These are phyloP conservation scores for Marronus borbonicus DNA, from an alignment of 2,888 invertebrate species.

Conservation along the genomic window DNA sequence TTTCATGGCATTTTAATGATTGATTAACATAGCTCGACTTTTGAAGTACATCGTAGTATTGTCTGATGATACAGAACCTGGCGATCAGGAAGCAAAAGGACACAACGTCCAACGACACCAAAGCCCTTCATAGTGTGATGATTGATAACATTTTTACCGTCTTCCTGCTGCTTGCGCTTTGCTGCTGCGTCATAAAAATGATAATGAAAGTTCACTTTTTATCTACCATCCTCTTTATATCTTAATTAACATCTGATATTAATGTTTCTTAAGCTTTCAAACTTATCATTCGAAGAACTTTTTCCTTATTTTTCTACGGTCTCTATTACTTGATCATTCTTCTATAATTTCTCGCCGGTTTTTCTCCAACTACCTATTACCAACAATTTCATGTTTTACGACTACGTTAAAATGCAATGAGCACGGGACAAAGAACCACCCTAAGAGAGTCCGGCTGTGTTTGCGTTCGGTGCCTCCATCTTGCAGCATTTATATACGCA, in stretches of 20 bases:
- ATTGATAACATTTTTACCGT: no score
- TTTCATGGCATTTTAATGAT: no score
- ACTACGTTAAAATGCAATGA: conserved; percentile 34
- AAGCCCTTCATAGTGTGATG: no score
- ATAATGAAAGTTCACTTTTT: no score
- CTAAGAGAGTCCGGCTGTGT: conserved; percentile 2
- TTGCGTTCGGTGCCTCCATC: background rate
- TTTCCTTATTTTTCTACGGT: no score
- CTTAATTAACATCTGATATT: conserved; percentile 29
- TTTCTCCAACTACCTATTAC: background rate
- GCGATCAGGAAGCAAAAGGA: no score
- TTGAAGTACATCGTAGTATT: no score
- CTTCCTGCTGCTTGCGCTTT: no score
- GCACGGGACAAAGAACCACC: conserved; percentile 2
- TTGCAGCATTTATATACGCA: background rate
- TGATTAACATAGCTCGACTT: no score
- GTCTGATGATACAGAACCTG: no score
- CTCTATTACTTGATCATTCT: background rate
- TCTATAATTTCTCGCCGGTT: background rate
- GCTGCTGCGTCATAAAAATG: no score
- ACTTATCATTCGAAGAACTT: background rate
- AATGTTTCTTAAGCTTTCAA: background rate
- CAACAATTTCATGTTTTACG: conserved; percentile 24
- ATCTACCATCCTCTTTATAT: conserved; percentile 1
- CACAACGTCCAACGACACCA: no score